Conservation (phyloP, 2,888 invertebrate species). For the Noctua fimbriata region DNA sequence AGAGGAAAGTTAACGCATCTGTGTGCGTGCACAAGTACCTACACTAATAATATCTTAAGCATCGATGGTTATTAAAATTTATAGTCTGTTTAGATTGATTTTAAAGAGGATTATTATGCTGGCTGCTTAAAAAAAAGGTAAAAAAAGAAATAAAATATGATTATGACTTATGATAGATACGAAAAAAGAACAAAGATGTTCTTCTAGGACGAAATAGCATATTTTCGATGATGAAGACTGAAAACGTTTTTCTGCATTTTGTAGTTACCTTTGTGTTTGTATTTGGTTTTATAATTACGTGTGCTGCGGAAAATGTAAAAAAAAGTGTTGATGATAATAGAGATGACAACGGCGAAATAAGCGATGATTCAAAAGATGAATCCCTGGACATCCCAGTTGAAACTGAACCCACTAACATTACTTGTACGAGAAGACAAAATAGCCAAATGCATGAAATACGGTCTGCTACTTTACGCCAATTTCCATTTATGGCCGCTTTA, state of each 20-base stretch:
- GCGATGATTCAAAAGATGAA: conserved; percentile 81
- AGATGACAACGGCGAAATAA: conserved; percentile 80
- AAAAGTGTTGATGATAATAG: conserved; percentile 83
- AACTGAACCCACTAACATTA: conserved; percentile 72
- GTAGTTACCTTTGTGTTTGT: conserved; percentile 73
- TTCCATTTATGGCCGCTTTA: conserved; percentile 84
- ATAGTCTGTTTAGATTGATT: background rate
- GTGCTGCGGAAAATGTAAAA: conserved; percentile 79
- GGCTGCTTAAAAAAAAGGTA: conserved; percentile 54
- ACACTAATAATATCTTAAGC: background rate
- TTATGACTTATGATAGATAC: conserved; percentile 69
- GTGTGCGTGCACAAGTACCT: too few species aligned
- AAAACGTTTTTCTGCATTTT: conserved; percentile 71
- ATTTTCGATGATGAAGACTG: conserved; percentile 71
- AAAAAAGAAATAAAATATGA: conserved; percentile 52
- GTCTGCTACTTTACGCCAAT: conserved; percentile 76
- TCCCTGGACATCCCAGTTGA: conserved; percentile 81
- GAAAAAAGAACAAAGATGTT: conserved; percentile 77
- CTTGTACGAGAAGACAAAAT: conserved; percentile 81
- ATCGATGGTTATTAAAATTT: background rate
- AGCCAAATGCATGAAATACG: conserved; percentile 83
- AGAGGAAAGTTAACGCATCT: too few species aligned
- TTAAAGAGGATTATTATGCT: conserved; percentile 28
- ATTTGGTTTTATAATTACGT: conserved; percentile 69
- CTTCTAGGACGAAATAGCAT: conserved; percentile 49